phyloP scores from a whole-genome alignment of 2,797 vertebrate genomes.

The Crocidura indochinensis region DNA sequence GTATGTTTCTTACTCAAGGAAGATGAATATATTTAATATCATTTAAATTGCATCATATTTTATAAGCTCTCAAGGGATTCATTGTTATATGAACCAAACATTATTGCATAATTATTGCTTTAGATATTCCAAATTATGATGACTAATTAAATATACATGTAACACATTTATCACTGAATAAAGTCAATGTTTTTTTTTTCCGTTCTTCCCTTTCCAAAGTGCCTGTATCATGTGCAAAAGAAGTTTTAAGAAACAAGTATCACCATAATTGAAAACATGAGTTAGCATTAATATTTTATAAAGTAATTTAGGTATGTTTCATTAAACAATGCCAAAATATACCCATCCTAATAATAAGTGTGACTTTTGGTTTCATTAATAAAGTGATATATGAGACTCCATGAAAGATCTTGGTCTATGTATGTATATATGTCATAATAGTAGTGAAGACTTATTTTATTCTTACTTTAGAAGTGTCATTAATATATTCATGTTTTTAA shows the following conservation, averaged over 20 bases:
- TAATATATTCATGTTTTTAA: background rate
- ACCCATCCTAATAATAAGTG: background rate
- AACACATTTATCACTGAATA: slow-evolving; percentile 77
- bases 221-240: background rate
- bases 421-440: background rate
- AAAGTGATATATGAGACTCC: background rate
- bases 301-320: background rate
- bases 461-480: slow-evolving; percentile 43
- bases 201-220: slow-evolving; percentile 49
- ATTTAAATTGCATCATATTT: slow-evolving; percentile 84
- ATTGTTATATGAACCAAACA: slow-evolving; percentile 75
- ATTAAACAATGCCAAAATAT: slow-evolving; percentile 7
- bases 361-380: slow-evolving; percentile 24
- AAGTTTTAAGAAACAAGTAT: slow-evolving; percentile 61
- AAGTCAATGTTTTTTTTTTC: slow-evolving; percentile 29
- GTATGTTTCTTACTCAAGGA: slow-evolving; percentile 66
- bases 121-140: slow-evolving; percentile 72
- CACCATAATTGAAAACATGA: slow-evolving; percentile 26
- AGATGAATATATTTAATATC: slow-evolving; percentile 86
- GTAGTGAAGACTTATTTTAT: slow-evolving; percentile 42
- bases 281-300: slow-evolving; percentile 64
- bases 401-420: background rate
- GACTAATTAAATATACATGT: slow-evolving; percentile 83
- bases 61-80: slow-evolving; percentile 78
- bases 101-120: slow-evolving; percentile 83